phyloP scores from a whole-genome alignment of 2,888 invertebrate genomes.

The Platycnemis pennipes region DNA sequence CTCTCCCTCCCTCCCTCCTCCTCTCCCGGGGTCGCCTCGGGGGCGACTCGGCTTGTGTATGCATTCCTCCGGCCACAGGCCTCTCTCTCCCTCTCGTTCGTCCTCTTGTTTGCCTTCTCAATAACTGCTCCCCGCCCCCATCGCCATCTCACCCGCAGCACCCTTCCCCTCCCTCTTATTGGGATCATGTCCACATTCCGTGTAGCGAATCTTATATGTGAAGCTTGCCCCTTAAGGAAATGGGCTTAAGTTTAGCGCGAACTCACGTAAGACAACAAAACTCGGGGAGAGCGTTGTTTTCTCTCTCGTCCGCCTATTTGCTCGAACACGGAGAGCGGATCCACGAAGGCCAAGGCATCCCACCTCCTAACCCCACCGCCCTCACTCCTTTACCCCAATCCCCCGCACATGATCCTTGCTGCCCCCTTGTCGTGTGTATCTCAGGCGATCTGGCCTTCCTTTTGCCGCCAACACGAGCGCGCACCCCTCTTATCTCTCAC shows the following conservation, averaged over 20 bases:
- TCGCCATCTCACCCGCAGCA: neutral
- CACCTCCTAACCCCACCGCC: neutral
- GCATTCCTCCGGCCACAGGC: slow-evolving; percentile 37
- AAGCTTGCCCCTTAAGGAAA: slow-evolving; percentile 58
- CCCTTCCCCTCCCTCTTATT: slow-evolving; percentile 23
- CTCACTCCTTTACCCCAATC: neutral
- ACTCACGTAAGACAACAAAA: slow-evolving; percentile 66
- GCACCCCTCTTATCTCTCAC: neutral
- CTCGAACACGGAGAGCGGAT: slow-evolving; percentile 53
- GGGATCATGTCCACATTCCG: slow-evolving; percentile 64
- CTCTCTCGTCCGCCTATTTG: slow-evolving; percentile 55
- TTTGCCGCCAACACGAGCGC: neutral
- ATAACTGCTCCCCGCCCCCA: slow-evolving; percentile 37
- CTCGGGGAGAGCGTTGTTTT: slow-evolving; percentile 24
- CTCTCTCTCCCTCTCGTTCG: neutral
- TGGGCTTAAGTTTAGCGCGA: slow-evolving; percentile 63
- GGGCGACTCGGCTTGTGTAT: slow-evolving; percentile 42
- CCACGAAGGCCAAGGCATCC: slow-evolving; percentile 36
- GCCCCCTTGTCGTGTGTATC: slow-evolving; percentile 23
- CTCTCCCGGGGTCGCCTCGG: slow-evolving; percentile 53
- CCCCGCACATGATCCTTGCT: neutral
- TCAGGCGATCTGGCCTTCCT: neutral
- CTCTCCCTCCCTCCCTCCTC: neutral
- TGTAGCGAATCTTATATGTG: slow-evolving; percentile 60
- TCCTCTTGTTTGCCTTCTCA: slow-evolving; percentile 59